Conservation (phyloP, 1,140 invertebrate genomes). For the Diachasma alloeum region DNA sequence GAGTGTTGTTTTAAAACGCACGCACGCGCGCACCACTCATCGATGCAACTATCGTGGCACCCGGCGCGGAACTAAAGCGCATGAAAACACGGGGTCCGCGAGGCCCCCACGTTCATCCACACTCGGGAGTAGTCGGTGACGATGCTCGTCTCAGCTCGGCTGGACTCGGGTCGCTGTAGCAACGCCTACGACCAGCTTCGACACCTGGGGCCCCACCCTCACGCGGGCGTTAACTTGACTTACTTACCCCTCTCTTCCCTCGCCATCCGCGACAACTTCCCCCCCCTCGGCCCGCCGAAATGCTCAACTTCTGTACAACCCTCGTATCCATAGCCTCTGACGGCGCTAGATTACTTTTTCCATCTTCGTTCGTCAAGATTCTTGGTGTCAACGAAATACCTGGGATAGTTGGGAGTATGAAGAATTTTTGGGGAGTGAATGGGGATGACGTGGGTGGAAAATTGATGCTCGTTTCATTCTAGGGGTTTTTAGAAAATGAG, state of each 20-base stretch:
- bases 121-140: slow-evolving; percentile 5
- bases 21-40: slow-evolving; percentile 52
- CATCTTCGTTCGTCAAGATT: background rate
- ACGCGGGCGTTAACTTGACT: slow-evolving; percentile 49
- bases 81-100: slow-evolving; percentile 52
- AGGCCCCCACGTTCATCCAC: slow-evolving; percentile 49
- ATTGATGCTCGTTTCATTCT: too few relatives aligned
- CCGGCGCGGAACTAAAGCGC: slow-evolving; percentile 64
- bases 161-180: slow-evolving; percentile 25
- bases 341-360: background rate
- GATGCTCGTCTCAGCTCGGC: slow-evolving; percentile 28
- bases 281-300: background rate
- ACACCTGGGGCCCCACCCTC: slow-evolving; percentile 45
- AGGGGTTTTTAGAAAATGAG: too few relatives aligned
- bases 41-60: slow-evolving; percentile 63
- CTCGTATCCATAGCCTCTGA: background rate
- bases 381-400: too few relatives aligned
- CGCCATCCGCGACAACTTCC: background rate
- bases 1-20: slow-evolving; percentile 26
- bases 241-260: slow-evolving; percentile 16
- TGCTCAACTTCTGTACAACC: background rate
- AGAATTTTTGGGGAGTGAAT: too few relatives aligned
- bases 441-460: too few relatives aligned
- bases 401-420: too few relatives aligned
- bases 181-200: slow-evolving; percentile 43